Percentiles rank a stretch among this genome's conserved stretches.
These are phyloP conservation scores for Sphenopsis melanotis DNA, from an alignment of 2,797 vertebrate genomes.

Conservation along the genomic window DNA sequence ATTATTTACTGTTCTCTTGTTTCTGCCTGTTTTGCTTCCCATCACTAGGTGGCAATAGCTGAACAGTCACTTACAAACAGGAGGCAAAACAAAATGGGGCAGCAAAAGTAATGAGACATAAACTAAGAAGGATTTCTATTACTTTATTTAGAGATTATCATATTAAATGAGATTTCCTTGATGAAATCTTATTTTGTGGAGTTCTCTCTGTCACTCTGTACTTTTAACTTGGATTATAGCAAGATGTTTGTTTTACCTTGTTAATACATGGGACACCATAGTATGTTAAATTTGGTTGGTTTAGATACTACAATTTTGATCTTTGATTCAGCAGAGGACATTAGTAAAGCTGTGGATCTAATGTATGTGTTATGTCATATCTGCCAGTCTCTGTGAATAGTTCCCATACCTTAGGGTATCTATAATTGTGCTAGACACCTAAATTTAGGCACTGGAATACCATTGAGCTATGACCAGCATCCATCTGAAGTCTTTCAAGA, in stretches of 20 bases:
- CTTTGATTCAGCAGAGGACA: background rate
- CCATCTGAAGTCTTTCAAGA: background rate
- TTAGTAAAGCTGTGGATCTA: background rate
- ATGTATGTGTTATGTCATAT: background rate
- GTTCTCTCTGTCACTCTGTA: background rate
- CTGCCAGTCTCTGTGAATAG: background rate
- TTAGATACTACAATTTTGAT: background rate
- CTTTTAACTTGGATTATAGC: background rate
- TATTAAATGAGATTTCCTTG: background rate
- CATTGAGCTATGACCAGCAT: background rate
- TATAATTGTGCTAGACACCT: background rate
- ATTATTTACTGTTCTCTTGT: background rate
- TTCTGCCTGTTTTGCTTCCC: constrained; percentile 3
- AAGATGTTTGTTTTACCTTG: background rate
- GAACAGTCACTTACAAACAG: background rate
- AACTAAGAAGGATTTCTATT: background rate
- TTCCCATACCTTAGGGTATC: background rate
- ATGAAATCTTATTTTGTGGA: background rate
- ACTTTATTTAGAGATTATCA: background rate
- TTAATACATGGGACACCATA: background rate
- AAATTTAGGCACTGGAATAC: background rate
- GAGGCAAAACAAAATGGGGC: constrained; percentile 29
- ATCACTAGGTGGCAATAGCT: constrained; percentile 64
- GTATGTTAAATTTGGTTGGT: background rate
- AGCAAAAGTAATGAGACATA: background rate